Conservation (phyloP, 2,113 vertebrate genomes). For the Carassius auratus region DNA sequence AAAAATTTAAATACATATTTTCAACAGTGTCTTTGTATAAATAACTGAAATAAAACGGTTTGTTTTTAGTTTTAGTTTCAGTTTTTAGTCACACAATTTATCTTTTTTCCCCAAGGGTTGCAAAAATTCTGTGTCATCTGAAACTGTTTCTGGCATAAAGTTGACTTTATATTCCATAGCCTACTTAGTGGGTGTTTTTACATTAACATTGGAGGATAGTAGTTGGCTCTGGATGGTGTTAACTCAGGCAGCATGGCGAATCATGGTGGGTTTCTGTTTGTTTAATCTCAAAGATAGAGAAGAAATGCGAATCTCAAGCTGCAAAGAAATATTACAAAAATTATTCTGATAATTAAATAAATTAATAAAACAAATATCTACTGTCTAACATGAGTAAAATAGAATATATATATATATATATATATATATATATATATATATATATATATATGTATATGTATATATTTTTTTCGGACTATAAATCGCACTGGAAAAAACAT, state of each 20-base stretch:
- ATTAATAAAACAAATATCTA: slow-evolving; percentile 2
- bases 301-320: slow-evolving; percentile 81
- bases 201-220: neutral
- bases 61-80: no score
- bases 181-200: slow-evolving; percentile 4
- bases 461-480: no score
- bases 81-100: neutral
- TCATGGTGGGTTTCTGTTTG: slow-evolving; percentile 66
- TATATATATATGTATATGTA: no score
- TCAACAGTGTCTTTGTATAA: neutral
- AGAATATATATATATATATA: neutral
- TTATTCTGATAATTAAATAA: neutral
- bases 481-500: no score
- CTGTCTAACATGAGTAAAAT: neutral
- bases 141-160: neutral
- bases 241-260: slow-evolving; percentile 75
- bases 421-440: no score
- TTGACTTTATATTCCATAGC: neutral
- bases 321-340: slow-evolving; percentile 28
- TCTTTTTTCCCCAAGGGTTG: neutral
- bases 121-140: neutral
- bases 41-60: neutral
- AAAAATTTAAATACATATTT: slow-evolving; percentile 14
- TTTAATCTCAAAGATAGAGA: slow-evolving; percentile 69
- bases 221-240: slow-evolving; percentile 70